phyloP scores from a whole-genome alignment of 2,888 invertebrate genomes.

The Erynnis tages region DNA sequence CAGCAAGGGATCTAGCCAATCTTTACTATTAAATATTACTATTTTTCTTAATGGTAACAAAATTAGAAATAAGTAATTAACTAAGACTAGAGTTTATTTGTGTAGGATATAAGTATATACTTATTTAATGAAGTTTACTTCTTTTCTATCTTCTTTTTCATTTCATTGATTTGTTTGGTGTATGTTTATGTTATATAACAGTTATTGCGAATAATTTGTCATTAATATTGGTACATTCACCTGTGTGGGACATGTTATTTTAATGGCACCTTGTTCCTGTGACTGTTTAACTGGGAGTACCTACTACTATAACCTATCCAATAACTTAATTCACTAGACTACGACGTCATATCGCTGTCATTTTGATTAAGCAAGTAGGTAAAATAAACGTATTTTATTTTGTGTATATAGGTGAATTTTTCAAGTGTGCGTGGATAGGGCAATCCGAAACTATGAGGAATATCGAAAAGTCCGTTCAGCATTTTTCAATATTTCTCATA shows the following conservation, averaged over 20 bases:
- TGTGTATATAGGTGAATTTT: neutral
- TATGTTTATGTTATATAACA: conserved; percentile 36
- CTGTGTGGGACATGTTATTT: conserved; percentile 6
- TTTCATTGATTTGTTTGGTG: conserved; percentile 44
- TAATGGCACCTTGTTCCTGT: conserved; percentile 75
- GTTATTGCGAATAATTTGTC: conserved; percentile 75
- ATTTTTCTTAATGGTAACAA: too few species aligned
- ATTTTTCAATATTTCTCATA: too few species aligned
- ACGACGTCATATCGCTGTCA: too few species aligned
- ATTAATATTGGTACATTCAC: conserved; percentile 42
- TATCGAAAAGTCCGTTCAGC: too few species aligned
- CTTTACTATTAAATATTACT: too few species aligned
- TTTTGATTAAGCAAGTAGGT: too few species aligned
- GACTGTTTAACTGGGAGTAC: conserved; percentile 54
- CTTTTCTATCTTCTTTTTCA: neutral
- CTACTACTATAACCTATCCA: neutral
- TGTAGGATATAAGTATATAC: too few species aligned
- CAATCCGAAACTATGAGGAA: too few species aligned
- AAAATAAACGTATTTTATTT: neutral
- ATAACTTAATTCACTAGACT: too few species aligned
- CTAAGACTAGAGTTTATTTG: neutral
- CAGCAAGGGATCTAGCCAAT: too few species aligned
- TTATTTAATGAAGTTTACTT: neutral
- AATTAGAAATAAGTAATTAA: neutral
- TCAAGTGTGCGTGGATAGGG: too few species aligned